phyloP scores from a whole-genome alignment of 2,888 invertebrate species.

The Drosophila parthenogenetica region DNA sequence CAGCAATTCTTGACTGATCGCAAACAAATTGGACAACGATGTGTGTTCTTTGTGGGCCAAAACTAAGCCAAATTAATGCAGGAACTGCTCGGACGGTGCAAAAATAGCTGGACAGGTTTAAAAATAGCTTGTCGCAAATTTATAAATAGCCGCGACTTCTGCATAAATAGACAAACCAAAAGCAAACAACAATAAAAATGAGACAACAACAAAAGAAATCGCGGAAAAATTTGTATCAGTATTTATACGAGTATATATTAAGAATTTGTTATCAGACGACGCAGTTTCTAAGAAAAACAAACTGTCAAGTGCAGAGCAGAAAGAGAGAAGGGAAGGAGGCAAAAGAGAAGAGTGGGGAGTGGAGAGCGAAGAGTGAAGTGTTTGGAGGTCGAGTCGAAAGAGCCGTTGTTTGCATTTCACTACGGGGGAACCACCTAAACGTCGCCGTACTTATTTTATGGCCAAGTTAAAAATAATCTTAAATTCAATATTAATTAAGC shows the following conservation, averaged over 20 bases:
- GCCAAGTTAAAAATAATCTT: slow-evolving; percentile 27
- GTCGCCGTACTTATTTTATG: slow-evolving; percentile 32
- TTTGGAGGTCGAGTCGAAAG: slow-evolving; percentile 15
- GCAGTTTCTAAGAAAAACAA: slow-evolving; percentile 66
- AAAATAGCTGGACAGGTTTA: slow-evolving; percentile 37
- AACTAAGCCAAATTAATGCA: background rate
- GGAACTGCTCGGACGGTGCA: slow-evolving; percentile 2
- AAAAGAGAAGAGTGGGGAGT: slow-evolving; percentile 1
- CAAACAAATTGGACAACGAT: slow-evolving; percentile 12
- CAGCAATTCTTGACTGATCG: slow-evolving; percentile 11
- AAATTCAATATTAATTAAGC: slow-evolving; percentile 36
- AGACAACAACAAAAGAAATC: slow-evolving; percentile 20
- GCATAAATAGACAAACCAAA: slow-evolving; percentile 44
- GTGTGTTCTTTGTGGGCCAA: slow-evolving; percentile 6
- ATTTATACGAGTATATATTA: slow-evolving; percentile 1
- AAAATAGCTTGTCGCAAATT: slow-evolving; percentile 54
- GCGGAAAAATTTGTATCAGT: slow-evolving; percentile 41
- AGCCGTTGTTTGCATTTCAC: slow-evolving; percentile 48
- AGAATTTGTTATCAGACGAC: slow-evolving; percentile 54
- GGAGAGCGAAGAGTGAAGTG: background rate
- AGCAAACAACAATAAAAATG: slow-evolving; percentile 7
- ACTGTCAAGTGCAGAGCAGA: slow-evolving; percentile 23
- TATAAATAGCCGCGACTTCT: slow-evolving; percentile 39
- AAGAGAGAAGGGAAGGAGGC: too few species aligned
- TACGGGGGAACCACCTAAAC: slow-evolving; percentile 59